Evolutionary conservation across 2,888 invertebrate species (phyloP), one percentile per base, ranked within the genome.

Genomic region (Ryuthela nishihirai): DNA sequence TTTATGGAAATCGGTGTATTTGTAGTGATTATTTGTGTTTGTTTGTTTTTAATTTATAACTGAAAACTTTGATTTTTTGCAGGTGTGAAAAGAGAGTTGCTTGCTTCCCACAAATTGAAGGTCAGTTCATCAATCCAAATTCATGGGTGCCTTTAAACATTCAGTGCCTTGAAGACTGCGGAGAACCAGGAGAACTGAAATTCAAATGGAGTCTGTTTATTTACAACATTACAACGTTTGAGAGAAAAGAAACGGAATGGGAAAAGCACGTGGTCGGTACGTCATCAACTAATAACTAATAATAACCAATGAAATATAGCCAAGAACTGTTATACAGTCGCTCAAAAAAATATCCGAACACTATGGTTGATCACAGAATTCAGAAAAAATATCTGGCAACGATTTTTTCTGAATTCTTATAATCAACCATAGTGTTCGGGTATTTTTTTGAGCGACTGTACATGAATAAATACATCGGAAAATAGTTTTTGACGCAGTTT

Each of bases 61-160:
- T 9, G 12, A 18, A 4, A n/a, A n/a, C n/a, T n/a, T n/a, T n/a
- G n/a, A n/a, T 15, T 12, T 20, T 20, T 21, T 29, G 0, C 38
- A 64, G 64, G 48, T 67, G 67, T 40, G 47, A 62, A 20, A 54
- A 56, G 18, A 24, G 43, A 6, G 48, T 50, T 24, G 54, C 66
- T 18, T 67, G 67, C 38, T 36, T 44, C 21, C 58, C 62, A 4
- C 17, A 44, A 15, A 36, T 44, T 12, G 34, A 49, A 25, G 67
- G 65, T 1, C 23, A 62, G 18, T 56, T 47, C 24, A 50, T 67
- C 15, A 67, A 67, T 32, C 65, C 66, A 2, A 58, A 49, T 20
- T 38, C 45, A 10, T 61, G 63, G n/a, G 38, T 67, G 7, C 61
- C 61, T 9, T 35, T 67, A n/a, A 34, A 34, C 35, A 64, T 48